Percentiles rank a stretch among this genome's conserved stretches.
phyloP scores from a whole-genome alignment of 1,140 invertebrate species.

The Drosophila triauraria region DNA sequence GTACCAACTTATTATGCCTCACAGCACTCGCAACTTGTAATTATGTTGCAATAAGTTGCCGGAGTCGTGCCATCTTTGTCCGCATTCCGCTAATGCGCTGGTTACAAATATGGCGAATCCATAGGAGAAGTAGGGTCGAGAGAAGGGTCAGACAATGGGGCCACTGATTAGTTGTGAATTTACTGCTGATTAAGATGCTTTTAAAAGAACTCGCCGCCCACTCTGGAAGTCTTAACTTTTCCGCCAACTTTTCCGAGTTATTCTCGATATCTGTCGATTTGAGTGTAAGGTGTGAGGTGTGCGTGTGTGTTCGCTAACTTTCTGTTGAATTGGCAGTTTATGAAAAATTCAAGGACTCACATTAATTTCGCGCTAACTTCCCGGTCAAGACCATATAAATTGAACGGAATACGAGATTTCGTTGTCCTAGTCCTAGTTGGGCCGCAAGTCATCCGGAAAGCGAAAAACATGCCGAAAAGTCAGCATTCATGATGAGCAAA shows the following conservation, averaged over 20 bases:
- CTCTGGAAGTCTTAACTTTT: conserved; percentile 55
- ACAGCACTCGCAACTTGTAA: conserved; percentile 56
- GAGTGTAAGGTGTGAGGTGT: conserved; percentile 3
- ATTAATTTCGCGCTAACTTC: conserved; percentile 67
- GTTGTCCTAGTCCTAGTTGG: background rate
- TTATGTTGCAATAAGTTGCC: conserved; percentile 75
- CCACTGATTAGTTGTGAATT: conserved; percentile 81
- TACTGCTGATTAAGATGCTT: conserved; percentile 82
- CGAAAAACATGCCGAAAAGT: conserved; percentile 51
- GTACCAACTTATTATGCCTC: conserved; percentile 60
- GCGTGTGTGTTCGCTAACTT: conserved; percentile 48
- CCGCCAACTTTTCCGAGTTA: conserved; percentile 50
- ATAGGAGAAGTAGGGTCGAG: background rate
- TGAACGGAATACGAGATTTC: conserved; percentile 29
- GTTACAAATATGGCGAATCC: conserved; percentile 42
- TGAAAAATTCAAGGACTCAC: conserved; percentile 76
- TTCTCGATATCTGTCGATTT: conserved; percentile 25
- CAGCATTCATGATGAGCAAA: conserved; percentile 60
- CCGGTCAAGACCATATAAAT: conserved; percentile 49
- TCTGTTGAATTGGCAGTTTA: conserved; percentile 79
- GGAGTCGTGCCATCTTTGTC: conserved; percentile 23
- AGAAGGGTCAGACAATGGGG: conserved; percentile 65
- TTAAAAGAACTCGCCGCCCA: conserved; percentile 58
- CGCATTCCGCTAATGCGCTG: conserved; percentile 47
- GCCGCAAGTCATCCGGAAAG: conserved; percentile 32